phyloP scores from a whole-genome alignment of 92 coral and sea anemone species.

The Montipora capitata region DNA sequence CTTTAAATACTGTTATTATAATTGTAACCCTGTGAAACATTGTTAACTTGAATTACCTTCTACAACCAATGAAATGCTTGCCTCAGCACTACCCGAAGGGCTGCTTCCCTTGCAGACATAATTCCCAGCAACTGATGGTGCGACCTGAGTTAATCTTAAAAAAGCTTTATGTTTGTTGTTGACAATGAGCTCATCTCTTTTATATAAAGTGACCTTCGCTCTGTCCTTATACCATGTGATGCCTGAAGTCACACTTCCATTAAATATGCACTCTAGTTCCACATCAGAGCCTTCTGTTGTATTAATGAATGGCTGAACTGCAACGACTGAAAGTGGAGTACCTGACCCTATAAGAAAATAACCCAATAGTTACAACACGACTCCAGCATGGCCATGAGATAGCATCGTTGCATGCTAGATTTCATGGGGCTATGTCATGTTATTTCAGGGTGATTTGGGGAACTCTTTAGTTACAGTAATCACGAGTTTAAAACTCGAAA shows the following conservation, averaged over 20 bases:
- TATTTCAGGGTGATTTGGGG: no score
- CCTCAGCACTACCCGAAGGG: slow-evolving; percentile 59
- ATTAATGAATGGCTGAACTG: slow-evolving; percentile 34
- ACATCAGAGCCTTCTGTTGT: slow-evolving; percentile 48
- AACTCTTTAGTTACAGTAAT: no score
- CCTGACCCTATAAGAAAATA: slow-evolving; percentile 11
- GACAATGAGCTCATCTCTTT: not conserved
- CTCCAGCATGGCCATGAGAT: not conserved
- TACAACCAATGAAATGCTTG: slow-evolving; percentile 41
- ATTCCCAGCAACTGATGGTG: slow-evolving; percentile 56
- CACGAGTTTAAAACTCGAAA: no score
- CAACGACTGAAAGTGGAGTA: slow-evolving; percentile 32
- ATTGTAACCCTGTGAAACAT: not conserved
- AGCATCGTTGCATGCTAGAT: no score
- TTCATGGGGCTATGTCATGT: no score
- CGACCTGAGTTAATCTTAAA: slow-evolving; percentile 28
- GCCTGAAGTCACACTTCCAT: slow-evolving; percentile 68
- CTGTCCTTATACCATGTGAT: slow-evolving; percentile 75
- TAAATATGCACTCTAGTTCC: slow-evolving; percentile 65
- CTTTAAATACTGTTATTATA: no score
- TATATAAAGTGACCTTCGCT: not conserved
- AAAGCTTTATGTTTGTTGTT: slow-evolving; percentile 46
- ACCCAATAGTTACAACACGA: not conserved
- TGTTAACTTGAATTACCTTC: slow-evolving; percentile 46
- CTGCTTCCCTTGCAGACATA: slow-evolving; percentile 68